Conservation (phyloP, 2,797 vertebrate genomes). For the Channa striata region DNA sequence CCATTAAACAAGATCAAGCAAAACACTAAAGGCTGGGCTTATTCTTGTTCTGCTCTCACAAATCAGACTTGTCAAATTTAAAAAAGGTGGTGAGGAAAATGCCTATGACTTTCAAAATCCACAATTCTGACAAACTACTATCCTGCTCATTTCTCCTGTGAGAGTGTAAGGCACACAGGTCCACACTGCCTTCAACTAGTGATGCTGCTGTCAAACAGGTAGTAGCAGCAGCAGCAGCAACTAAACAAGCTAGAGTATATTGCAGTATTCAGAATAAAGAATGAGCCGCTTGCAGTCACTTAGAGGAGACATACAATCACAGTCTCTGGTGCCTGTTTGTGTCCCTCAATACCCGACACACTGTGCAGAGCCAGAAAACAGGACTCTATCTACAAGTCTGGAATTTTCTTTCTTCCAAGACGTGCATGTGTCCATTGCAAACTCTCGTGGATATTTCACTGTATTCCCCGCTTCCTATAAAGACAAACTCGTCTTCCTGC, state of each 20-base stretch:
- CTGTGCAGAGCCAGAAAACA: slow-evolving; percentile 41
- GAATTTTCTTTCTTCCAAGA: slow-evolving; percentile 45
- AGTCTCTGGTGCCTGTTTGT: slow-evolving; percentile 26
- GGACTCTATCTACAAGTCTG: slow-evolving; percentile 50
- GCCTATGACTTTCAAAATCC: slow-evolving; percentile 16
- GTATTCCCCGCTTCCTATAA: slow-evolving; percentile 67
- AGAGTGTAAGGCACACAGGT: slow-evolving; percentile 19
- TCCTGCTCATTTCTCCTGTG: slow-evolving; percentile 38
- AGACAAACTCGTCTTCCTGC: slow-evolving; percentile 68
- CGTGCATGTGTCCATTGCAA: slow-evolving; percentile 40
- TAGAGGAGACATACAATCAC: slow-evolving; percentile 45
- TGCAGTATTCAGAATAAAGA: slow-evolving; percentile 26
- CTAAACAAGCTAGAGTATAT: slow-evolving; percentile 11
- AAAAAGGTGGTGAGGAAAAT: background rate
- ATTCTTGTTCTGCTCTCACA: slow-evolving; percentile 21
- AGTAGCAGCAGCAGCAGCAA: slow-evolving; percentile 18
- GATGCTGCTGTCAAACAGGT: slow-evolving; percentile 35
- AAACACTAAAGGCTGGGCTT: background rate
- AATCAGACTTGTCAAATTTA: slow-evolving; percentile 16
- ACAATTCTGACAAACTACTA: slow-evolving; percentile 22
- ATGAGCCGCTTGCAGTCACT: slow-evolving; percentile 53
- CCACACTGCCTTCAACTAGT: slow-evolving; percentile 16
- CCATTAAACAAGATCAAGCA: slow-evolving; percentile 11
- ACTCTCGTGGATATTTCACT: slow-evolving; percentile 74
- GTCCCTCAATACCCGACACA: slow-evolving; percentile 29